Evolutionary conservation across 2,888 invertebrate genomes (phyloP).

Genomic region (Mythimna albipuncta): DNA sequence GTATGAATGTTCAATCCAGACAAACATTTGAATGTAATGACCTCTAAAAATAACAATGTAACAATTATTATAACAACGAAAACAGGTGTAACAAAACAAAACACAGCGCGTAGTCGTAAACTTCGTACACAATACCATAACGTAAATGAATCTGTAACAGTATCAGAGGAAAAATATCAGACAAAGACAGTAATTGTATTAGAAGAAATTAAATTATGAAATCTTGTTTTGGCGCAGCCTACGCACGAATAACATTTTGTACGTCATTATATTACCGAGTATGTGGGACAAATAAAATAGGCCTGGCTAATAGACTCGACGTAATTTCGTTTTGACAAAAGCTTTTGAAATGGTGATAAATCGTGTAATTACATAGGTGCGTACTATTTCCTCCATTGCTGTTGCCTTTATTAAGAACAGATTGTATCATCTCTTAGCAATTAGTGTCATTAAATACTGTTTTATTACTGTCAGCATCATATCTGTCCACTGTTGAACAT

Average conservation of each 20-base stretch:
- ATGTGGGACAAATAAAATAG: slow-evolving; percentile 43
- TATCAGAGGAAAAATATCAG: slow-evolving; percentile 24
- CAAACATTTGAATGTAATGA: slow-evolving; percentile 5
- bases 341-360: slow-evolving; percentile 32
- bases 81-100: neutral
- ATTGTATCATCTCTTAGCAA: neutral
- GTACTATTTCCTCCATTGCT: neutral
- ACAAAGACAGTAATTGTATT: slow-evolving; percentile 23
- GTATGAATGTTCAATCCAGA: slow-evolving; percentile 1
- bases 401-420: neutral
- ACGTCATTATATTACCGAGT: slow-evolving; percentile 40
- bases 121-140: slow-evolving; percentile 8
- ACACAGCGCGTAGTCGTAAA: neutral
- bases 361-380: neutral
- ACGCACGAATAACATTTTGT: slow-evolving; percentile 28
- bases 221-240: slow-evolving; percentile 47
- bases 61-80: neutral
- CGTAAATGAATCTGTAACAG: slow-evolving; percentile 25
- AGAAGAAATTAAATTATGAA: slow-evolving; percentile 55
- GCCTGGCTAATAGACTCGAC: slow-evolving; percentile 37
- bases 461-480: neutral
- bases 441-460: neutral
- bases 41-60: slow-evolving; percentile 21
- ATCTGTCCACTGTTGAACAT: neutral
- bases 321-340: slow-evolving; percentile 51